Evolutionary conservation across 2,797 vertebrate species (phyloP).

Genomic region (Xiphorhynchus erythropygius): DNA sequence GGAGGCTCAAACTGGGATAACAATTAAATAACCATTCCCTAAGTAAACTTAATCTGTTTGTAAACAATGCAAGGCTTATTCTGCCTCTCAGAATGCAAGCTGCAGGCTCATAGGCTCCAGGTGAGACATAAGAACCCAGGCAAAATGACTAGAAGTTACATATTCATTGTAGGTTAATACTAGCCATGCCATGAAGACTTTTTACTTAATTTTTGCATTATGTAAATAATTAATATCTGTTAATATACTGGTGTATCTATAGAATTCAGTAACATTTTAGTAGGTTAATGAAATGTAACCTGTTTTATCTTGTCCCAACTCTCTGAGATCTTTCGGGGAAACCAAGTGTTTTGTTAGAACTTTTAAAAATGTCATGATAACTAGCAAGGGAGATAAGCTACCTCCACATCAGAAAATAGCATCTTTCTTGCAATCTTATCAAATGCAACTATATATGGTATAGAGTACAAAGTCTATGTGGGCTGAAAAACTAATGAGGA

Average conservation of each 20-base stretch:
- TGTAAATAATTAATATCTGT: background rate
- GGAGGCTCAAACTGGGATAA: background rate
- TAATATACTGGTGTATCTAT: background rate
- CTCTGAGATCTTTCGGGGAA: background rate
- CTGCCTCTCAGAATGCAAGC: background rate
- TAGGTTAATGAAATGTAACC: background rate
- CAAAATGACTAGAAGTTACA: background rate
- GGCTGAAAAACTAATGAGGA: slow-evolving; percentile 11
- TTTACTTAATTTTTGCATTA: background rate
- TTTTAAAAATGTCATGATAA: slow-evolving; percentile 35
- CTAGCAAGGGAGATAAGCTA: slow-evolving; percentile 38
- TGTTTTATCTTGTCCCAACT: background rate
- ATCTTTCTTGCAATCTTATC: slow-evolving; percentile 32
- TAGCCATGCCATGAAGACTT: background rate
- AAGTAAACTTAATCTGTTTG: background rate
- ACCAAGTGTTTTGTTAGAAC: slow-evolving; percentile 18
- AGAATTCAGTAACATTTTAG: slow-evolving; percentile 7
- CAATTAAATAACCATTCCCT: background rate
- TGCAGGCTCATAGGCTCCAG: background rate
- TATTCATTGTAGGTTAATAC: background rate
- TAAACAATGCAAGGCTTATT: background rate
- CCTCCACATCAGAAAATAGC: slow-evolving; percentile 43
- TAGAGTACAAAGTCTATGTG: background rate
- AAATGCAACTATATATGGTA: background rate
- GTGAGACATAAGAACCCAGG: background rate